Base-by-base conservation (phyloP, 2,888 invertebrate genomes). In the Oligia latruncula region DNA sequence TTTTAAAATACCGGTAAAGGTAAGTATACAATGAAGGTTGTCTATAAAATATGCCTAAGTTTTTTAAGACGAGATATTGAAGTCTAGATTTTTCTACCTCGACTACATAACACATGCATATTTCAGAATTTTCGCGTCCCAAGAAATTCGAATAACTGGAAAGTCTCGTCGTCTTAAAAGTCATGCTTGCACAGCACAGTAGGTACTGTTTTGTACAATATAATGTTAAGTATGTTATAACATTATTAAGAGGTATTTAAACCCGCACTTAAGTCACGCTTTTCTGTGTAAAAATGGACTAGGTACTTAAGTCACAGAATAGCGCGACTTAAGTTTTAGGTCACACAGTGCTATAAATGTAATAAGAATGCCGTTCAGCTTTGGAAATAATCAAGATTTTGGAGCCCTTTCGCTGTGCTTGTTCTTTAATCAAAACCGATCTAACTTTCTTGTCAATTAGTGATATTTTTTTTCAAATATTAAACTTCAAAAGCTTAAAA, bases 1-100 rank as follows among this genome's bases (percentile, higher is more conserved):
- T 87, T 80, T 80, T 77, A n/a, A 43, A 78, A 78, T 82, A 62
- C 46, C 71, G 35, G 5, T 72, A 67, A 29, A 67, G 64, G 75
- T 78, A 5, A 62, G 62, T 73, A 62, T 74, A 79, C 71, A 74
- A 29, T 55, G 46, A 71, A 71, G 40, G 52, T 40, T 71, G 6
- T 64, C 65, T 17, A 49, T 64, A 67, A 74, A 83, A 83, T 68
- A 71, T 43, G 5, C 3, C 49, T 58, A 60, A 55, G 23, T 52
- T 20, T 68, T 49, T 23, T 43, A 9, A 29, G 9, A 76, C 8
- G 5, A 29, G 46, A n/a, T 43, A 8, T 58, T 46, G 40, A 65
- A 46, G 23, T 65, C 40, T 74, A 49, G 6, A 20, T 62, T 60
- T n/a, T 6, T 46, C 68, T 62, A 75, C 23, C 15, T 23, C n/a